Evolutionary conservation across 2,888 invertebrate species (phyloP).

Genomic region (Orchesella flavescens): DNA sequence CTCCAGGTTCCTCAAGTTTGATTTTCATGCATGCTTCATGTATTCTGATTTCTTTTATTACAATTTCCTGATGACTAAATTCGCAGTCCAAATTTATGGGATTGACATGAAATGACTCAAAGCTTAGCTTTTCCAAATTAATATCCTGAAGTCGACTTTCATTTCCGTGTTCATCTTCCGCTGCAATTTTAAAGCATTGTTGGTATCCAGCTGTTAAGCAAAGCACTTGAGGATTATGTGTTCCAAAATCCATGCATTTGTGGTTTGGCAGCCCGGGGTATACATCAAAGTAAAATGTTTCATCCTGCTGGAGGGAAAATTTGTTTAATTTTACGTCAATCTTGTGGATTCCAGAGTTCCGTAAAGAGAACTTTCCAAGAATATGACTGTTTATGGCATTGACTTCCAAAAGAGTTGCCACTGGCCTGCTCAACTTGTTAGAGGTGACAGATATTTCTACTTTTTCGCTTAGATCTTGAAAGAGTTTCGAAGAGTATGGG

Average conservation of each 20-base stretch:
- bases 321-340: conserved; percentile 15
- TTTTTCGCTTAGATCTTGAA: conserved; percentile 21
- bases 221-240: conserved; percentile 33
- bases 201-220: conserved; percentile 3
- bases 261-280: conserved; percentile 2
- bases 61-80: conserved; percentile 10
- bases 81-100: background rate
- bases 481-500: background rate
- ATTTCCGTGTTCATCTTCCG: conserved; percentile 40
- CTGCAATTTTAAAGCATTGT: conserved; percentile 23
- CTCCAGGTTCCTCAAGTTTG: conserved; percentile 20
- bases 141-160: conserved; percentile 18
- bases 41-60: background rate
- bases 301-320: background rate
- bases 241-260: conserved; percentile 34
- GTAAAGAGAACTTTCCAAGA: conserved; percentile 29
- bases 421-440: background rate
- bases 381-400: background rate
- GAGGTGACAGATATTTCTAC: background rate
- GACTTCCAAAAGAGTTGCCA: conserved; percentile 24
- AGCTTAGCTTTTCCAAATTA: conserved; percentile 2
- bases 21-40: conserved; percentile 11
- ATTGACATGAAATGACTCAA: conserved; percentile 27
- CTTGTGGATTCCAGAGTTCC: conserved; percentile 15
- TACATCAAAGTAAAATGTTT: conserved; percentile 2